Evolutionary conservation across 1,140 invertebrate genomes (phyloP).

Genomic region (Conus betulinus): DNA sequence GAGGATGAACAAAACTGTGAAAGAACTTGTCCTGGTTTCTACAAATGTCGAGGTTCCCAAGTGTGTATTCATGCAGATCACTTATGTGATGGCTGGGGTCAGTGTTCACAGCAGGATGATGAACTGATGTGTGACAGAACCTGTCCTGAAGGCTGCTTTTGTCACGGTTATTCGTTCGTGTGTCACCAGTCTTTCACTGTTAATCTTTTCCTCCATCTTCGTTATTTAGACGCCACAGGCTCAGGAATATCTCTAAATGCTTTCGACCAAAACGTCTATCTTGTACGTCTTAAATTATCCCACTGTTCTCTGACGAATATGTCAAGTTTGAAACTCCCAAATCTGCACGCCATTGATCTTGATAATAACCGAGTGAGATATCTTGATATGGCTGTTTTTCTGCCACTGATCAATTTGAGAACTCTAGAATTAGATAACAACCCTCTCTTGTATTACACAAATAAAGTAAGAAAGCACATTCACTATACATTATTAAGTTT

Average conservation of each 20-base stretch:
- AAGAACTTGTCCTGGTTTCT: constrained; percentile 36
- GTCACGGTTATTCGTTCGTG: constrained; percentile 7
- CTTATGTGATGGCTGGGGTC: constrained; percentile 18
- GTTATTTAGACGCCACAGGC: constrained; percentile 1
- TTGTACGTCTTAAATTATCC: neutral
- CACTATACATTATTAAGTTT: neutral
- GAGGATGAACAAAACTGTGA: constrained; percentile 21
- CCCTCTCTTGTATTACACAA: neutral
- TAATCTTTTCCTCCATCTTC: neutral
- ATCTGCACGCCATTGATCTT: constrained; percentile 19
- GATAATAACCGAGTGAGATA: constrained; percentile 20
- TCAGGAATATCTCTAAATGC: neutral
- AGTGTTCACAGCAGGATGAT: constrained; percentile 42
- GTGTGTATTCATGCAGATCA: constrained; percentile 29
- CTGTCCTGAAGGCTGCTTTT: constrained; percentile 49
- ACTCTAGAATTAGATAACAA: constrained; percentile 29
- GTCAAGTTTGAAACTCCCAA: neutral
- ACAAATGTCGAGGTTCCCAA: constrained; percentile 11
- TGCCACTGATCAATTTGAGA: constrained; percentile 15
- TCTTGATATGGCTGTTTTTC: constrained; percentile 15
- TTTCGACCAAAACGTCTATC: neutral
- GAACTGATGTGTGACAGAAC: constrained; percentile 31
- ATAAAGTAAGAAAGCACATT: neutral
- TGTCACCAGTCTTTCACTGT: constrained; percentile 4
- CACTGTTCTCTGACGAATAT: constrained; percentile 10